Conservation (phyloP, 2,888 invertebrate species). For the Pedicia rivosa region DNA sequence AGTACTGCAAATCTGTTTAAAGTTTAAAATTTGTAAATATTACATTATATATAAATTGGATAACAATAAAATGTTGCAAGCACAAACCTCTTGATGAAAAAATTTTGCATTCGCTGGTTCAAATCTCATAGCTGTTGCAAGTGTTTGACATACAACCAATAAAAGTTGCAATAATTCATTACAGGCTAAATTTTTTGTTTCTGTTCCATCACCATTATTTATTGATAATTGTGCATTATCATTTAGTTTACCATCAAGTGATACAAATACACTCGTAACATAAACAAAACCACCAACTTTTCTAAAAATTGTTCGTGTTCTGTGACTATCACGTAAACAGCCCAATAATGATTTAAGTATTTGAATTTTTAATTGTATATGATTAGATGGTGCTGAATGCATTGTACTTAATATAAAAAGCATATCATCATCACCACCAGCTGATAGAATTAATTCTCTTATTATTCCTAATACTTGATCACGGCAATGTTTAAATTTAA, state of each 20-base stretch:
- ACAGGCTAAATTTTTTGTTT: conserved; percentile 23
- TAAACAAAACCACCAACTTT: conserved; percentile 98
- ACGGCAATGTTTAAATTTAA: conserved; percentile 67
- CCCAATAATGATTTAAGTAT: conserved; percentile 76
- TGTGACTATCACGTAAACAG: conserved; percentile 88
- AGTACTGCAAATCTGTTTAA: conserved; percentile 69
- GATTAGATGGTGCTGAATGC: conserved; percentile 73
- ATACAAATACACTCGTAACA: conserved; percentile 86
- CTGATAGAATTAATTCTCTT: conserved; percentile 73
- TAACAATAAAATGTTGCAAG: conserved; percentile 7
- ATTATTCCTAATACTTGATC: conserved; percentile 72
- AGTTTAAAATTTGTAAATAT: too few relatives aligned
- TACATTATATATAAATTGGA: too few relatives aligned
- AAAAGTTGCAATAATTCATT: conserved; percentile 49
- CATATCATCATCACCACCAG: conserved; percentile 95
- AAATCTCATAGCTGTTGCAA: conserved; percentile 95
- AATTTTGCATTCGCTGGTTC: conserved; percentile 98
- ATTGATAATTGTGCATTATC: conserved; percentile 23
- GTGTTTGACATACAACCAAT: conserved; percentile 81
- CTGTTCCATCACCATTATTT: conserved; percentile 20
- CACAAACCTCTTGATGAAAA: conserved; percentile 78
- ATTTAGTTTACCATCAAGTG: conserved; percentile 69
- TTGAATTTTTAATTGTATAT: conserved; percentile 73
- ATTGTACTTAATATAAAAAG: conserved; percentile 77
- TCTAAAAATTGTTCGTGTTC: conserved; percentile 90